Conservation (phyloP, 2,797 vertebrate species). For the Crax fasciolata region DNA sequence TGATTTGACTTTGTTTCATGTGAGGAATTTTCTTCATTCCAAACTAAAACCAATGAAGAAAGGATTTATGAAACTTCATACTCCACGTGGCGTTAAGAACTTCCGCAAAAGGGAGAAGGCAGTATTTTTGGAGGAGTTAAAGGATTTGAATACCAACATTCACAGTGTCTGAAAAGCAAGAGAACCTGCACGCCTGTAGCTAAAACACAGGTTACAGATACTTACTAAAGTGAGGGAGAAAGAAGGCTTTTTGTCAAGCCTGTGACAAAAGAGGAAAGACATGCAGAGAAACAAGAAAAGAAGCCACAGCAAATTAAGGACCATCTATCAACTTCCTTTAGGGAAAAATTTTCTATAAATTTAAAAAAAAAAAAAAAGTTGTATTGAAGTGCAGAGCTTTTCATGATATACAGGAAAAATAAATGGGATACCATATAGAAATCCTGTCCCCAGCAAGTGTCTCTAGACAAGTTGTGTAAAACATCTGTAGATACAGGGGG, state of each 20-base stretch:
- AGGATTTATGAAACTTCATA: not conserved
- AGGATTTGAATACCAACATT: not conserved
- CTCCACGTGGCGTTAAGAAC: not conserved
- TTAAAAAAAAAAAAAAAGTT: not conserved
- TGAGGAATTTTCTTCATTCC: accelerated
- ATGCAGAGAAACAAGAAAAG: not conserved
- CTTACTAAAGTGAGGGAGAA: not conserved
- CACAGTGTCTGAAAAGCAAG: not conserved
- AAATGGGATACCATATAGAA: not conserved
- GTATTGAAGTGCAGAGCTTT: not conserved
- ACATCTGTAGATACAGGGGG: not conserved
- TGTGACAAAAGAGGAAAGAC: not conserved
- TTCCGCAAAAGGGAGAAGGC: not conserved
- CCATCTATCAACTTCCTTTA: not conserved
- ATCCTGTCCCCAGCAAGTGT: not conserved
- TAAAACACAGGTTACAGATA: not conserved
- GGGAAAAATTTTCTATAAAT: not conserved
- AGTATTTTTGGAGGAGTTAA: not conserved
- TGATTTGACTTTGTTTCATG: not conserved
- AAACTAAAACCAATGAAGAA: not conserved
- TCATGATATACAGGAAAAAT: not conserved
- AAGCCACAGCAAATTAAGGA: not conserved
- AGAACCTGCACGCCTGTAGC: not conserved
- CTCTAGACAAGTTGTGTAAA: not conserved
- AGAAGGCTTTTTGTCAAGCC: not conserved